These are phyloP conservation scores for Toxotes jaculatrix DNA, from an alignment of 2,113 vertebrate genomes.

Conservation along the genomic window DNA sequence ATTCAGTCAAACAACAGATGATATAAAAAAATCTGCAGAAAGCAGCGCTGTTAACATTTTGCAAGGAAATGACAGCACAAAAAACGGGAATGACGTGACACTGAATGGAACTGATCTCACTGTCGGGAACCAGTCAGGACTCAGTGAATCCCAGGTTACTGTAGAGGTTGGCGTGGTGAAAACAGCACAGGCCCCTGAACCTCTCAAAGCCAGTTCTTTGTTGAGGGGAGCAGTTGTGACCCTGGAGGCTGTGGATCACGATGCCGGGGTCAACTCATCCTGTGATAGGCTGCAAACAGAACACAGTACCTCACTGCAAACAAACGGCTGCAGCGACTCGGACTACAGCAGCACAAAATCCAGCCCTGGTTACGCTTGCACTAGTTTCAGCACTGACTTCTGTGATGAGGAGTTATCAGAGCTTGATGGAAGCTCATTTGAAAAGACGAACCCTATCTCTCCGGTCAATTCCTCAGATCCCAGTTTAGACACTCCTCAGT, in stretches of 20 bases:
- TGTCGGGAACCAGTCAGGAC: neutral
- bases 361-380: neutral
- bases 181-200: conserved; percentile 30
- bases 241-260: neutral
- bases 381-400: neutral
- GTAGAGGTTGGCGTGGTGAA: conserved; percentile 67
- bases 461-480: neutral
- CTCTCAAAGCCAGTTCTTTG: conserved; percentile 26
- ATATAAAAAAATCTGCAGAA: neutral
- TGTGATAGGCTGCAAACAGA: conserved; percentile 13
- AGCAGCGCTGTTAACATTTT: neutral
- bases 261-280: neutral
- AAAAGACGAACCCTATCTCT: conserved; percentile 8
- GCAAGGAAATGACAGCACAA: neutral
- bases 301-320: neutral
- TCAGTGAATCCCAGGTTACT: neutral
- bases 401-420: conserved; percentile 9
- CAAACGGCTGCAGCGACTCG: conserved; percentile 9
- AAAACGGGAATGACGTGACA: neutral
- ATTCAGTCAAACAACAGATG: conserved; percentile 16
- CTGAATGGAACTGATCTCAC: neutral
- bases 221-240: conserved; percentile 5
- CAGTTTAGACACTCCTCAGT: neutral
- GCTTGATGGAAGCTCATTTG: neutral
- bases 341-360: conserved; percentile 49